Evolutionary conservation across 1,140 invertebrate species (phyloP), one percentile per base, ranked within the genome.

Genomic region (Drosophila pandora): DNA sequence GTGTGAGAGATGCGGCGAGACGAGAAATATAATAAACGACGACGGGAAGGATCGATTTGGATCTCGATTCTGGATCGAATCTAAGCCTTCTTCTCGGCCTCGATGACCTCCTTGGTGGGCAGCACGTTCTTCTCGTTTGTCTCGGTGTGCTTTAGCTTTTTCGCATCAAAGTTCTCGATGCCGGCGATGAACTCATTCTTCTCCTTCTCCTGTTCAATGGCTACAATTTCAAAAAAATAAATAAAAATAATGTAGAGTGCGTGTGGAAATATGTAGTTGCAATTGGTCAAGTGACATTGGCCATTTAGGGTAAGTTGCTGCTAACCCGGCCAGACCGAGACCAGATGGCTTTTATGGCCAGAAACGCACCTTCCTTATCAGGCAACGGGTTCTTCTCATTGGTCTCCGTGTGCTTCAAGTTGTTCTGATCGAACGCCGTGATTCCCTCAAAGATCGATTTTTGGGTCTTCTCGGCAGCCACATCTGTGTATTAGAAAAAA

Each of bases 371-470:
- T 94, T 97, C 96, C 95, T 98, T 97, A 91, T 97, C 97, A 47
- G 98, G 98, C 80, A 99, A 94, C 45, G 96, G 95, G 92, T 98
- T 97, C 92, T 99, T 99, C 92, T 98, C 97, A 84, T 97, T 94
- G 32, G 97, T 98, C 92, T 97, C 96, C 22, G 97, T 97, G 90
- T 97, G 97, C 93, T 98, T 98, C 91, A 99, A 93, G 90, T 95
- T 95, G 64, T 93, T 94, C 47, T 95, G 93, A 91, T 97, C 95
- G 90, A 98, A 98, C 62, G 94, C 94, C 91, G 97, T 96, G 76
- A 98, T 97, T 49, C 96, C 96, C 84, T 96, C 95, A 80, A 97
- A 94, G 45, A 98, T 92, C 45, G 96, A 96, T 92, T 97, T 95
- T 92, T 97, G 96, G 60, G 94, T 96, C 92, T 97, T 98, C 91